Evolutionary conservation across 2,888 invertebrate genomes (phyloP), one percentile per base, ranked within the genome.

Genomic region (Tachystola acroxantha): DNA sequence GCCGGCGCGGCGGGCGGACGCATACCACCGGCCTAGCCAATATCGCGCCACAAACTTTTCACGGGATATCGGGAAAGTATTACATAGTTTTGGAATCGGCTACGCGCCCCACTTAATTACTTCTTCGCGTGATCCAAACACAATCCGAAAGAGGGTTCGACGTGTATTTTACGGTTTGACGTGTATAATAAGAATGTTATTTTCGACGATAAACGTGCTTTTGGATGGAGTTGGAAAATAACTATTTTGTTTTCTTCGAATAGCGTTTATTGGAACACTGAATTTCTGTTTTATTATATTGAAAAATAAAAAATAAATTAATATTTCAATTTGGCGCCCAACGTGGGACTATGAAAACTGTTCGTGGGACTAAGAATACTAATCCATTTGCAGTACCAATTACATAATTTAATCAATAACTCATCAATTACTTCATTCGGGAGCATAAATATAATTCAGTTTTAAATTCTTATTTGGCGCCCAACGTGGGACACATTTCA

Each of bases 111-210:
- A 54, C 67, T 63, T 81, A 81, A 82, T 79, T 71, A 72, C 79
- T 74, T 63, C 64, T 65, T 82, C 68, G 81, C 80, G 80, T 82
- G 81, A 68, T 68, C 63, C 65, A 53, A 69, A 72, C 71, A 72
- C 69, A 76, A 68, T 73, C 63, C 63, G 45, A 53, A 57, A 46
- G 53, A 59, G 52, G 57, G 57, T 62, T 64, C 57, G 57, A 55
- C 59, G 64, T 70, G 69, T 65, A 63, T 67, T 74, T 70, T 64
- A 61, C 65, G 54, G 53, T 61, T 64, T 50, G n/a, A 24, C n/a
- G 24, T 24, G 24, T 24, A 24, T 24, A 61, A 55, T 60, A 39
- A 14, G 36, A 16, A 29, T 55, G 36, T 49, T 12, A 24, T 43
- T 53, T 53, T 46, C 51, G 44, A 53, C 37, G 34, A 51, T 40